These are phyloP conservation scores for Habrosyne pyritoides DNA, from an alignment of 2,888 invertebrate genomes.

Conservation along the genomic window DNA sequence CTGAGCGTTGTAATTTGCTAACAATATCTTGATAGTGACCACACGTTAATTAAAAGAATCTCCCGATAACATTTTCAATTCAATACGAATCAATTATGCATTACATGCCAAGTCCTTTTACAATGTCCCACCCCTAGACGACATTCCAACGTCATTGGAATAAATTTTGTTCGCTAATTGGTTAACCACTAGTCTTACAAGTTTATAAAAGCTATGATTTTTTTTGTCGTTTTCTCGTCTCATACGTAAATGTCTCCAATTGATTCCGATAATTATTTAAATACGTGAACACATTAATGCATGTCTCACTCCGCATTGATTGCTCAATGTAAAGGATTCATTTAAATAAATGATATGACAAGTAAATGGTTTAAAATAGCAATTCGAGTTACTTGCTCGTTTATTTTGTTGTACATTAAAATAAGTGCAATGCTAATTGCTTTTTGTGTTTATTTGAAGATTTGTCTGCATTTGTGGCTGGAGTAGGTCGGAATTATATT, in stretches of 20 bases:
- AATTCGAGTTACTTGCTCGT: not conserved
- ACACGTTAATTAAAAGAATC: not conserved
- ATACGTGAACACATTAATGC: constrained; percentile 51
- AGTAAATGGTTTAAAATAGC: not conserved
- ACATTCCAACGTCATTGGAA: constrained; percentile 52
- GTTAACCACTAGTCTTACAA: constrained; percentile 51
- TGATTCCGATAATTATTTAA: constrained; percentile 69
- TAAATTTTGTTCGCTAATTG: constrained; percentile 67
- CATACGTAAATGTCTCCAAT: constrained; percentile 51
- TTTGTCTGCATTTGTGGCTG: no score
- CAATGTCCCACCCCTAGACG: constrained; percentile 32
- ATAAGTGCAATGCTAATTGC: no score
- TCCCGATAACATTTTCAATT: not conserved
- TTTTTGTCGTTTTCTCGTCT: constrained; percentile 40
- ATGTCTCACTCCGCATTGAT: constrained; percentile 32
- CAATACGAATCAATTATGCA: not conserved
- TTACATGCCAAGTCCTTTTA: constrained; percentile 18
- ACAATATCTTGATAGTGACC: no score
- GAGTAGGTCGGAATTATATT: no score
- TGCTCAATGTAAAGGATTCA: constrained; percentile 36
- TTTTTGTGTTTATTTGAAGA: no score
- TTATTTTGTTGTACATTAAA: not conserved
- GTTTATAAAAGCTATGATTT: constrained; percentile 52
- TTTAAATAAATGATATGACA: constrained; percentile 24
- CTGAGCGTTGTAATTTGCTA: no score